Percentiles rank a stretch among this genome's conserved stretches.
phyloP scores from a whole-genome alignment of 2,113 vertebrate species.

The Phyllostomus discolor region DNA sequence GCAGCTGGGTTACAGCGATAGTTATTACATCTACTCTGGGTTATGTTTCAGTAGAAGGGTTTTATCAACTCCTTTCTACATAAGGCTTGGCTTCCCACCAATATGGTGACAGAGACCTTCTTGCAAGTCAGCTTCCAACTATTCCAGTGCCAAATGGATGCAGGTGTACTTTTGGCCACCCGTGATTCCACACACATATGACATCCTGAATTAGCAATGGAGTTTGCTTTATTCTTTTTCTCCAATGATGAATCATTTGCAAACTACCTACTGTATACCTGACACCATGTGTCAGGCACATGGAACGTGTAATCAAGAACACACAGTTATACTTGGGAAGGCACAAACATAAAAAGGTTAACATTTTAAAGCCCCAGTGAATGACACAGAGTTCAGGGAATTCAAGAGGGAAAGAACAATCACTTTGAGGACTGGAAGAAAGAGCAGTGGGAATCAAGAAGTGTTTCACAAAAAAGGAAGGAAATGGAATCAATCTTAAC shows the following conservation, averaged over 20 bases:
- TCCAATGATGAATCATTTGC: not conserved
- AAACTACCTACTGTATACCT: not conserved
- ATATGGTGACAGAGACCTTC: not conserved
- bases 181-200: accelerated
- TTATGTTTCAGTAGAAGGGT: not conserved
- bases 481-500: not conserved
- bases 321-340: not conserved
- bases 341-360: not conserved
- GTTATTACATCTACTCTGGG: not conserved
- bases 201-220: not conserved
- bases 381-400: not conserved
- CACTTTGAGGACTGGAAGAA: not conserved
- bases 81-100: not conserved
- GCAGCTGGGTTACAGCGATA: not conserved
- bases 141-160: not conserved
- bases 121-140: not conserved
- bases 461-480: not conserved
- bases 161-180: not conserved
- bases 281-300: not conserved
- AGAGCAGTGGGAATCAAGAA: not conserved
- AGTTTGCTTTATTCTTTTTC: not conserved
- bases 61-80: not conserved
- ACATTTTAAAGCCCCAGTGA: not conserved
- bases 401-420: not conserved
- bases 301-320: not conserved